Evolutionary conservation across 2,888 invertebrate species (phyloP).

Genomic region (Cremastobaeus sp.): DNA sequence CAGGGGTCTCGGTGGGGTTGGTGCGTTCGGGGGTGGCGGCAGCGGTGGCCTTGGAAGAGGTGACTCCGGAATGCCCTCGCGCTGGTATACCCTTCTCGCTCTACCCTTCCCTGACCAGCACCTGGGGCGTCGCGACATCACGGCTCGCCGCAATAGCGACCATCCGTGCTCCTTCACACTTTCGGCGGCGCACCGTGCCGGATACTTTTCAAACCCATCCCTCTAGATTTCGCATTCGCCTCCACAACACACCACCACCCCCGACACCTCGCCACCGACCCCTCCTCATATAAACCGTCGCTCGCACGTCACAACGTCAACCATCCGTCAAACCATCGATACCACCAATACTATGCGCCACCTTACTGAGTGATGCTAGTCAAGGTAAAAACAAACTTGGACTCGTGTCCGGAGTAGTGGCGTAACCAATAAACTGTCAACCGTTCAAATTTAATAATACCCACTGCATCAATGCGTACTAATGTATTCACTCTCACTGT

Average conservation of each 20-base stretch:
- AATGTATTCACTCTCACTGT: no score
- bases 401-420: constrained; percentile 36
- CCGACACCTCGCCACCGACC: constrained; percentile 63
- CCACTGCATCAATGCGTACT: no score
- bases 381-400: constrained; percentile 70
- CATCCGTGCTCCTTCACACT: constrained; percentile 86
- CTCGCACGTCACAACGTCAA: constrained; percentile 71
- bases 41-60: constrained; percentile 78
- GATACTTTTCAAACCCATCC: constrained; percentile 91
- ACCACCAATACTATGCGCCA: constrained; percentile 63
- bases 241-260: constrained; percentile 61
- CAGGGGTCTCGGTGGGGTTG: constrained; percentile 74
- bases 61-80: constrained; percentile 84
- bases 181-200: constrained; percentile 85
- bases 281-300: constrained; percentile 65
- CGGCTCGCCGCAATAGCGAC: constrained; percentile 80
- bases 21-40: constrained; percentile 77
- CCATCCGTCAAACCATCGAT: constrained; percentile 70
- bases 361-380: constrained; percentile 67
- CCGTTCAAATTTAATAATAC: no score
- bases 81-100: constrained; percentile 94
- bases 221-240: constrained; percentile 63
- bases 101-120: constrained; percentile 96
- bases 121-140: constrained; percentile 89
- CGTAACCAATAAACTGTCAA: constrained; percentile 21